These are phyloP conservation scores for Sinodicranocentrus sp. DNA, from an alignment of 2,888 invertebrate species.

Conservation along the genomic window DNA sequence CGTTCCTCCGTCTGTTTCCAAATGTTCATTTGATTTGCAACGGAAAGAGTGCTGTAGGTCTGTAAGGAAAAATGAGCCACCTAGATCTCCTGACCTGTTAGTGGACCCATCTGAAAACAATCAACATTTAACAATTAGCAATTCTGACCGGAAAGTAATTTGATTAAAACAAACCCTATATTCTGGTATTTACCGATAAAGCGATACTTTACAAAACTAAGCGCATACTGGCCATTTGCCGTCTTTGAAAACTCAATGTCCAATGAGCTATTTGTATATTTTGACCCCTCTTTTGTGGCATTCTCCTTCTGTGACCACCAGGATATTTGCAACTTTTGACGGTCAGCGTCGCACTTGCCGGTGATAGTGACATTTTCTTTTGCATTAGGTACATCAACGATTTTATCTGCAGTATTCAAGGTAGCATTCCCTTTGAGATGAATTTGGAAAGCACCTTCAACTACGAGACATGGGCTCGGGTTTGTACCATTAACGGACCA, in stretches of 20 bases:
- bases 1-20: background rate
- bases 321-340: background rate
- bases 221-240: background rate
- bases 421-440: background rate
- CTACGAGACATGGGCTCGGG: background rate
- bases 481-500: background rate
- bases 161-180: background rate
- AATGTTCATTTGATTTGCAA: slow-evolving; percentile 18
- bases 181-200: background rate
- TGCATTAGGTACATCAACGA: slow-evolving; percentile 6
- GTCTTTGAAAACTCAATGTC: slow-evolving; percentile 14
- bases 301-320: slow-evolving; percentile 19
- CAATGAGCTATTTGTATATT: background rate
- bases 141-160: background rate
- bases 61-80: slow-evolving; percentile 39
- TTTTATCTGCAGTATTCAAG: background rate
- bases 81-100: background rate
- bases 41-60: slow-evolving; percentile 24
- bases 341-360: slow-evolving; percentile 9
- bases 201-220: background rate
- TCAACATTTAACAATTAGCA: background rate
- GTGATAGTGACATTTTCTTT: background rate
- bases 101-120: background rate
- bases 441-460: slow-evolving; percentile 45
- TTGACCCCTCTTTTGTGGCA: background rate